Conservation (phyloP, 2,888 invertebrate species). For the Meliscaeva auricollis region DNA sequence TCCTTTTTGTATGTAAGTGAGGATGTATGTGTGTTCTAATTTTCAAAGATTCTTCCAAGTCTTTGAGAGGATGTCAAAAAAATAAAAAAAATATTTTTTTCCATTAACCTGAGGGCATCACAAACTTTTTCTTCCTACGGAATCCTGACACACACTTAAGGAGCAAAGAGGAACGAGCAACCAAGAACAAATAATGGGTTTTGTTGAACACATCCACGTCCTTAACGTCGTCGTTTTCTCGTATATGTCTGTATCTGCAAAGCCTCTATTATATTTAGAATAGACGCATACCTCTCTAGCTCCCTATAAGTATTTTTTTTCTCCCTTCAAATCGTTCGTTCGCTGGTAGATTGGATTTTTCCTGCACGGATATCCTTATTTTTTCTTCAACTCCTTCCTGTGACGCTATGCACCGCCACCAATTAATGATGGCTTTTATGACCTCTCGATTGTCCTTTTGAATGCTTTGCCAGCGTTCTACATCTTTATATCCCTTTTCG, state of each 20-base stretch:
- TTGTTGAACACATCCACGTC: conserved; percentile 37
- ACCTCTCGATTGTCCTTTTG: conserved; percentile 61
- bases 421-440: conserved; percentile 69
- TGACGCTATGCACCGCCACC: conserved; percentile 36
- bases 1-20: conserved; percentile 20
- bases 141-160: conserved; percentile 42
- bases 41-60: conserved; percentile 55
- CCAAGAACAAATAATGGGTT: conserved; percentile 14
- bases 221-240: too few relatives aligned
- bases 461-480: conserved; percentile 31
- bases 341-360: conserved; percentile 34
- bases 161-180: background rate
- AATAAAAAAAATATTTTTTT: conserved; percentile 60
- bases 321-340: background rate
- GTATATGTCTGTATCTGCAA: conserved; percentile 3
- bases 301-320: background rate
- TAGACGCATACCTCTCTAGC: background rate
- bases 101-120: conserved; percentile 61
- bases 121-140: conserved; percentile 59
- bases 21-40: conserved; percentile 67
- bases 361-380: conserved; percentile 48
- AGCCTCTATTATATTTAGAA: background rate
- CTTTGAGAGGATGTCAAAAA: conserved; percentile 9
- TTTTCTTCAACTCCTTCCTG: conserved; percentile 52
- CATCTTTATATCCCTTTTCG: conserved; percentile 24